These are phyloP conservation scores for Actinostola sp. DNA, from an alignment of 92 coral and sea anemone species.

Conservation along the genomic window DNA sequence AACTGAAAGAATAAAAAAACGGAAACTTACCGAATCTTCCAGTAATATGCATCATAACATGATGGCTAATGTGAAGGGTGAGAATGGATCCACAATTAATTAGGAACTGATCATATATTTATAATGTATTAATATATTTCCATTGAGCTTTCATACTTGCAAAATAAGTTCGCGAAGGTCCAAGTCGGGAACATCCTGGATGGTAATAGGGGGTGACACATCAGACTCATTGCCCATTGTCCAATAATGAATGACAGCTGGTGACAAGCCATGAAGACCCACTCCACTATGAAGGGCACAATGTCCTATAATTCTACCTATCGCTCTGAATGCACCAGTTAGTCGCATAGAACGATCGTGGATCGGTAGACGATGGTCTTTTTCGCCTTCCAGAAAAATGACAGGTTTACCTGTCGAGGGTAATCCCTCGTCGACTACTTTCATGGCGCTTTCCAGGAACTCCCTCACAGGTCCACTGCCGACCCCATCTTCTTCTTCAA, in stretches of 20 bases:
- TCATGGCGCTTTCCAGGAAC: conserved; percentile 29
- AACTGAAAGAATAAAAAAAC: background rate
- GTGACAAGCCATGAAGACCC: conserved; percentile 54
- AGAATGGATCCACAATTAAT: background rate
- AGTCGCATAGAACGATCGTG: conserved; percentile 52
- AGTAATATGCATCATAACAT: background rate
- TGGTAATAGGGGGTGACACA: conserved; percentile 42
- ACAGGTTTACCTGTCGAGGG: conserved; percentile 36
- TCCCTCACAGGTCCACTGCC: conserved; percentile 20
- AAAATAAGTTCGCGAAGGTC: conserved; percentile 47
- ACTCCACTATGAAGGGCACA: conserved; percentile 58
- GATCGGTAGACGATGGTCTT: conserved; percentile 59
- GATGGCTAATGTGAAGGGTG: background rate
- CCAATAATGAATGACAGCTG: conserved; percentile 51
- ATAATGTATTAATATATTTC: no score
- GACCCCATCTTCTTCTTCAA: conserved; percentile 21
- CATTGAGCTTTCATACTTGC: conserved; percentile 22
- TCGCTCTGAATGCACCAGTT: conserved; percentile 50
- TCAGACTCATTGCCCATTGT: conserved; percentile 21
- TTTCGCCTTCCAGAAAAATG: conserved; percentile 59
- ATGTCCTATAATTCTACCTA: conserved; percentile 60
- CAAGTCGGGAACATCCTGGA: conserved; percentile 63
- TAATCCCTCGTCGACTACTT: conserved; percentile 56
- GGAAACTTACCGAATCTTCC: no score
- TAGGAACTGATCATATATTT: no score